Conservation (phyloP, 2,113 vertebrate genomes). For the Cnemophilus loriae region DNA sequence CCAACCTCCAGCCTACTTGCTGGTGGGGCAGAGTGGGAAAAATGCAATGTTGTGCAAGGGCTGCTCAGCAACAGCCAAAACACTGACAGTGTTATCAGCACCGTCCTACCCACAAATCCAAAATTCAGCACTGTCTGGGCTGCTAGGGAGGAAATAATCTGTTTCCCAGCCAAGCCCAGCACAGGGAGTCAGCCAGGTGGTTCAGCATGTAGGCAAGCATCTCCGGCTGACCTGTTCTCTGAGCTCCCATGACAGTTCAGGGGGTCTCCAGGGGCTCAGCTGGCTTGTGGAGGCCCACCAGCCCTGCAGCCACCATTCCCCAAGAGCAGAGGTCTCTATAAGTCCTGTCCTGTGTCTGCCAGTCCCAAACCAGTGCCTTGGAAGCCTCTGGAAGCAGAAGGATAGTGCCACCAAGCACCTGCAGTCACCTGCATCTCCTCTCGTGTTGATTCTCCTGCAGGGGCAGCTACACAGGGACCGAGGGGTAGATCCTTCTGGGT, state of each 20-base stretch:
- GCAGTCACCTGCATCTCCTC: neutral
- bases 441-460: rapidly evolving
- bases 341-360: neutral
- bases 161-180: neutral
- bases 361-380: neutral
- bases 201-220: neutral
- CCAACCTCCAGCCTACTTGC: neutral
- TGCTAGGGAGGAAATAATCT: neutral
- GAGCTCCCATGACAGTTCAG: neutral
- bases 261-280: neutral
- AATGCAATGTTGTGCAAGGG: rapidly evolving
- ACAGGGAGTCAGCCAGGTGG: neutral
- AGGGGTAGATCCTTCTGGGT: neutral
- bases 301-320: neutral
- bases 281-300: neutral
- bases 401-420: rapidly evolving
- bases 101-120: neutral
- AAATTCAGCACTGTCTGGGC: neutral
- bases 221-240: neutral
- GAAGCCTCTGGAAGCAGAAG: neutral
- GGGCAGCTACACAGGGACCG: neutral
- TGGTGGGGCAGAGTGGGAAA: neutral
- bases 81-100: neutral
- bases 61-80: neutral
- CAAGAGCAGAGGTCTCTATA: neutral